A percentile compares a stretch with the other conserved stretches of the same genome.
Evolutionary conservation across 2,797 vertebrate species (phyloP).

Genomic region (Microhierax caerulescens): DNA sequence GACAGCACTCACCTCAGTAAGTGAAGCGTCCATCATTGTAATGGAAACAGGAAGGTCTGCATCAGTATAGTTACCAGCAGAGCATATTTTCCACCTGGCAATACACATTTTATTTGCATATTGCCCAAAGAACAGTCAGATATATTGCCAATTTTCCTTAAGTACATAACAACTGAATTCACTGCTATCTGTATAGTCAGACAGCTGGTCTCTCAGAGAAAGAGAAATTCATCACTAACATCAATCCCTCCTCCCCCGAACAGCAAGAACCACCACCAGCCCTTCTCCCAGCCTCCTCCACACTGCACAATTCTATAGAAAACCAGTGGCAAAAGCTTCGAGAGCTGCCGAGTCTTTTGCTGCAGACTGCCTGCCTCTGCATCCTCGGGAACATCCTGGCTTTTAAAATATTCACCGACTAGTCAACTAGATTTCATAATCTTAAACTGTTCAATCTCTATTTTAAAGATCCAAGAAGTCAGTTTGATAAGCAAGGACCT

Average conservation of each 20-base stretch:
- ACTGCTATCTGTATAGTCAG: background rate
- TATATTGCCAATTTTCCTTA: constrained; percentile 17
- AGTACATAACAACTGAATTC: constrained; percentile 23
- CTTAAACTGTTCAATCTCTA: background rate
- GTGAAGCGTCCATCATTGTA: constrained; percentile 62
- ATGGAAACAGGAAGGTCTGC: constrained; percentile 23
- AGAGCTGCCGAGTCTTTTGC: background rate
- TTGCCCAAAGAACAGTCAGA: constrained; percentile 7
- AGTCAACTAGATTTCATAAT: background rate
- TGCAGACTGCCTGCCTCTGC: constrained; percentile 12
- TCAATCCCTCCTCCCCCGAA: constrained; percentile 12
- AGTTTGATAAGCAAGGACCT: background rate
- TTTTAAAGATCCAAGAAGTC: background rate
- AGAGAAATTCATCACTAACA: constrained; percentile 16
- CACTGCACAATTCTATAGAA: constrained; percentile 8
- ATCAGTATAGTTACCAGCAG: constrained; percentile 31
- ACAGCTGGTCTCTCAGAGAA: constrained; percentile 18
- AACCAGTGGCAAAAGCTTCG: background rate
- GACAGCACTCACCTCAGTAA: constrained; percentile 77
- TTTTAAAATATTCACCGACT: background rate
- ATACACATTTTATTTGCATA: constrained; percentile 47
- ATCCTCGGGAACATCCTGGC: background rate
- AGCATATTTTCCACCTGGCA: constrained; percentile 69
- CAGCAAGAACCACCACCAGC: constrained; percentile 23
- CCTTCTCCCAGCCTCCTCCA: constrained; percentile 50